Evolutionary conservation across 2,113 vertebrate species (phyloP).

Genomic region (Macroglossus sobrinus): DNA sequence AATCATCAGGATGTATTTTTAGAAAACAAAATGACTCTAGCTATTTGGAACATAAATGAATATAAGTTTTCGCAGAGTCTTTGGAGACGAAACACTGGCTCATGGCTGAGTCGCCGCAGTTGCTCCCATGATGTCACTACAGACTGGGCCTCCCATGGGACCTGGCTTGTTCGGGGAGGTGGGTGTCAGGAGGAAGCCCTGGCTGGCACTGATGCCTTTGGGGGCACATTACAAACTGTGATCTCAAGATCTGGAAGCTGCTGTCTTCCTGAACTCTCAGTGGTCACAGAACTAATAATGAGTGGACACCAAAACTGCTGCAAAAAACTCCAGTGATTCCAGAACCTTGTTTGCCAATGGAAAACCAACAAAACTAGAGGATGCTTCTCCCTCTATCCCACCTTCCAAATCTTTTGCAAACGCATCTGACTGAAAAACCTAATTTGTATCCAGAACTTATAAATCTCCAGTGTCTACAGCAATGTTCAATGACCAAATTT

Average conservation of each 20-base stretch:
- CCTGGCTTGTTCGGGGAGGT: rapidly evolving
- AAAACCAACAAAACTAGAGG: not conserved
- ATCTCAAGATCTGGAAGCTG: not conserved
- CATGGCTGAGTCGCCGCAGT: not conserved
- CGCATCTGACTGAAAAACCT: not conserved
- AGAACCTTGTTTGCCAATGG: not conserved
- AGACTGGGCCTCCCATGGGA: too few species aligned
- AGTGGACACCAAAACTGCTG: not conserved
- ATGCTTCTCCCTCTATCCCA: not conserved
- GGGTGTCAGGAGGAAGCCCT: not conserved
- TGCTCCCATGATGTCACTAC: rapidly evolving
- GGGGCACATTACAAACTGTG: rapidly evolving
- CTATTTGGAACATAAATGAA: not conserved
- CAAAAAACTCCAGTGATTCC: not conserved
- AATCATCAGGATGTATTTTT: not conserved
- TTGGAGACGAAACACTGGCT: not conserved
- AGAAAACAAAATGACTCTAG: not conserved
- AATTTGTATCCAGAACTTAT: not conserved
- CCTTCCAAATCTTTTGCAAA: not conserved
- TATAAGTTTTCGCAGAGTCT: not conserved
- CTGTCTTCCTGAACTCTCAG: not conserved
- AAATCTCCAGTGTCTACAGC: not conserved
- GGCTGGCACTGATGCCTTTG: too few species aligned
- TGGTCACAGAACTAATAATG: not conserved
- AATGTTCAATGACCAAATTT: not conserved